phyloP scores from a whole-genome alignment of 2,797 vertebrate species.

The Danionella dracula region DNA sequence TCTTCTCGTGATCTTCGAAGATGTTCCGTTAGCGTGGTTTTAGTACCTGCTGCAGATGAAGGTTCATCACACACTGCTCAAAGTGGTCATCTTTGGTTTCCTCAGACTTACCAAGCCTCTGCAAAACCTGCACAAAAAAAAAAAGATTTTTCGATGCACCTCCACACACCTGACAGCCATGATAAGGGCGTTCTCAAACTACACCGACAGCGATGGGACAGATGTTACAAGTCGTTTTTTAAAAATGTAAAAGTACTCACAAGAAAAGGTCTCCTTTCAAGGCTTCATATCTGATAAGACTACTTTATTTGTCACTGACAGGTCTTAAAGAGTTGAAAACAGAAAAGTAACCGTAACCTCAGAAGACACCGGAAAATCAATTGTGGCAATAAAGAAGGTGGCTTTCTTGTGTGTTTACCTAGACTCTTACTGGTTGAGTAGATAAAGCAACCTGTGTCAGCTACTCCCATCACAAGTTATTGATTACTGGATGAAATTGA shows the following conservation, averaged over 20 bases:
- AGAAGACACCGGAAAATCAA: background rate
- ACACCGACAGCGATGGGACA: background rate
- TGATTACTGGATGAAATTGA: background rate
- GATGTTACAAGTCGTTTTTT: background rate
- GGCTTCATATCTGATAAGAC: background rate
- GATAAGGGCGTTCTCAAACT: background rate
- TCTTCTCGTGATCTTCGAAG: background rate
- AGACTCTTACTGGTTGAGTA: background rate
- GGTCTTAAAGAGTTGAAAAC: background rate
- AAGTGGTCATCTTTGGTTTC: constrained; percentile 90
- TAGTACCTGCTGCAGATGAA: constrained; percentile 85
- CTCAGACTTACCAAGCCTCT: constrained; percentile 83
- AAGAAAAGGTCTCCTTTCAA: background rate
- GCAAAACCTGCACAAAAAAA: constrained; percentile 76
- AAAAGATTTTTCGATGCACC: background rate
- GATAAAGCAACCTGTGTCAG: background rate
- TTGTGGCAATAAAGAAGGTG: background rate
- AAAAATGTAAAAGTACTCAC: background rate
- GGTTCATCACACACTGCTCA: constrained; percentile 69
- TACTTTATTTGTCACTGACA: background rate
- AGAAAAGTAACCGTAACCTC: background rate
- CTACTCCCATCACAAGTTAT: background rate
- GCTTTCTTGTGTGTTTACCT: background rate
- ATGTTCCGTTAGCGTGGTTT: background rate
- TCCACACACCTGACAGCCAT: background rate